These are phyloP conservation scores for Hypena proboscidalis DNA, from an alignment of 2,888 invertebrate genomes.

Conservation along the genomic window DNA sequence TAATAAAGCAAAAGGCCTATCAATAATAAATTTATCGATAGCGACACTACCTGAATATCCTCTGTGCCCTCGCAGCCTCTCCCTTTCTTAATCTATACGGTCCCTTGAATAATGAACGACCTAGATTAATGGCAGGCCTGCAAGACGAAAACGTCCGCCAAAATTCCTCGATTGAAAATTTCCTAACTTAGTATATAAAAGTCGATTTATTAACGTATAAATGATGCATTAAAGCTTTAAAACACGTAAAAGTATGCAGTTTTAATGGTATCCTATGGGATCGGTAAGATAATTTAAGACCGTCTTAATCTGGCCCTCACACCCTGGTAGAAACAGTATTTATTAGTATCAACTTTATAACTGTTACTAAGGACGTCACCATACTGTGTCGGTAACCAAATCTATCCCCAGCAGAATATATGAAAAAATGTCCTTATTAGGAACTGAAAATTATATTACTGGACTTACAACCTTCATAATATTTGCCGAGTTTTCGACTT, in stretches of 20 bases:
- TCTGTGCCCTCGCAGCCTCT: slow-evolving; percentile 5
- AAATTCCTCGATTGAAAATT: slow-evolving; percentile 8
- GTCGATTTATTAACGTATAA: background rate
- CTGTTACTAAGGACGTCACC: too few relatives aligned
- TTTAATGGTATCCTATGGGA: background rate
- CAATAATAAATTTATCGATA: slow-evolving; percentile 10
- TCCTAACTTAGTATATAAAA: slow-evolving; percentile 7
- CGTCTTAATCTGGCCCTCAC: too few relatives aligned
- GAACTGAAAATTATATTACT: too few relatives aligned
- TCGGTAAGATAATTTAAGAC: background rate
- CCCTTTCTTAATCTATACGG: slow-evolving; percentile 18
- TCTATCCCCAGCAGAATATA: too few relatives aligned
- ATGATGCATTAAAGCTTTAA: slow-evolving; percentile 4
- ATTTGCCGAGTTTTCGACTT: too few relatives aligned
- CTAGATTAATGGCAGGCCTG: slow-evolving; percentile 28
- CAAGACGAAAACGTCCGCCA: background rate
- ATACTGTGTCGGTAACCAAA: too few relatives aligned
- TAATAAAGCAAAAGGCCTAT: slow-evolving; percentile 6
- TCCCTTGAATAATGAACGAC: slow-evolving; percentile 38
- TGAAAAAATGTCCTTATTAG: too few relatives aligned
- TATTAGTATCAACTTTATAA: too few relatives aligned
- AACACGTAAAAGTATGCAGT: slow-evolving; percentile 1
- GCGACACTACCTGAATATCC: slow-evolving; percentile 5
- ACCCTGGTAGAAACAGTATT: too few relatives aligned
- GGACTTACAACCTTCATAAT: too few relatives aligned